phyloP scores from a whole-genome alignment of 2,888 invertebrate species.

The Lobophora halterata region DNA sequence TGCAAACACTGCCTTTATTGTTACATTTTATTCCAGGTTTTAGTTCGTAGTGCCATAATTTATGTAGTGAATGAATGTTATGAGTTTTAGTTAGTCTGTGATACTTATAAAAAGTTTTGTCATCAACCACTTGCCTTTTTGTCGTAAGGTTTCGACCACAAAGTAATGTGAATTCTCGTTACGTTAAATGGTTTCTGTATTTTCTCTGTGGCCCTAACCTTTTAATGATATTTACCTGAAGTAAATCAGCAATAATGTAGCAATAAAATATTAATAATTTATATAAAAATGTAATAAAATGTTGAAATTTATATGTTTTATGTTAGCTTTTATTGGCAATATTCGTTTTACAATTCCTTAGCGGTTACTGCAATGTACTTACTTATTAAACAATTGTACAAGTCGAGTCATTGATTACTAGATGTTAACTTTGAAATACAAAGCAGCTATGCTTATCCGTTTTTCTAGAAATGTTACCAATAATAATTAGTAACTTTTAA shows the following conservation, averaged over 20 bases:
- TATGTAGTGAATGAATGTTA: conserved; percentile 62
- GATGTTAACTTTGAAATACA: conserved; percentile 16
- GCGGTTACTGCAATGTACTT: conserved; percentile 23
- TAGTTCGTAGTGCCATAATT: conserved; percentile 71
- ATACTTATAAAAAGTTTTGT: conserved; percentile 64
- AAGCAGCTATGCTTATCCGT: conserved; percentile 1
- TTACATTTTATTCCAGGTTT: conserved; percentile 53
- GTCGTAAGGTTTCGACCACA: conserved; percentile 37
- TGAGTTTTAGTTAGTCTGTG: conserved; percentile 76
- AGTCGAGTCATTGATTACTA: background rate
- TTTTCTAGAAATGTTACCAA: conserved; percentile 18
- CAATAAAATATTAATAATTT: conserved; percentile 6
- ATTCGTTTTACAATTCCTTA: conserved; percentile 13
- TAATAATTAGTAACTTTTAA: conserved; percentile 2
- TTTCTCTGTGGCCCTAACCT: conserved; percentile 14
- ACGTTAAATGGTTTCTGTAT: conserved; percentile 10
- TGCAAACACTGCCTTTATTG: conserved; percentile 55
- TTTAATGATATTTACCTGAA: conserved; percentile 5
- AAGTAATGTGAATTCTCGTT: conserved; percentile 28
- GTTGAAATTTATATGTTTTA: conserved; percentile 5
- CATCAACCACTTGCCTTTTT: conserved; percentile 62
- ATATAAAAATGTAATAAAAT: conserved; percentile 3
- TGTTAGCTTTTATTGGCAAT: conserved; percentile 16
- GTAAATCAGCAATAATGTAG: conserved; percentile 11
- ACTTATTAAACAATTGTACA: conserved; percentile 6